Conservation (phyloP, 1,140 invertebrate species). For the Wiebesia pumilae region DNA sequence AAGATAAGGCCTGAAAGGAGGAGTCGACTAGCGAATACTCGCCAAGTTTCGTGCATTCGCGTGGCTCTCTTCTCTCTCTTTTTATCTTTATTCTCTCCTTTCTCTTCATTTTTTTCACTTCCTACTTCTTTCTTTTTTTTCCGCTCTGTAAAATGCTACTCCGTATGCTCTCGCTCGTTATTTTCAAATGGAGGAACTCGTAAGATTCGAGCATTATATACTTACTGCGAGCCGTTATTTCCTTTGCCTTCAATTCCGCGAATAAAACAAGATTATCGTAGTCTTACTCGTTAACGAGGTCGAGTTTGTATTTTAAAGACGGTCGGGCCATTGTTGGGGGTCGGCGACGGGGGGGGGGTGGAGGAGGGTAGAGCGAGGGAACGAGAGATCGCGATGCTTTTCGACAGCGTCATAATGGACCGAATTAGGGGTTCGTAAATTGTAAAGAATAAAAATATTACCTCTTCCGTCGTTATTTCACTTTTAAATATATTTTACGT, state of each 20-base stretch:
- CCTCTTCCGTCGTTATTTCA: not conserved
- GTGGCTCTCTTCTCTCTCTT: not conserved
- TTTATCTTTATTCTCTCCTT: not conserved
- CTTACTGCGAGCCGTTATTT: constrained; percentile 41
- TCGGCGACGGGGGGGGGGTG: too few relatives aligned
- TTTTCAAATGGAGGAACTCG: constrained; percentile 49
- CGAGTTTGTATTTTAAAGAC: constrained; percentile 42
- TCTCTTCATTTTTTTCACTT: not conserved
- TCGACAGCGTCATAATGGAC: not conserved
- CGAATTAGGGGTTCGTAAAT: not conserved
- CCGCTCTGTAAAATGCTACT: constrained; percentile 19
- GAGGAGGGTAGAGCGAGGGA: not conserved
- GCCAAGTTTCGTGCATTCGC: constrained; percentile 22
- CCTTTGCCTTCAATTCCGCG: constrained; percentile 45
- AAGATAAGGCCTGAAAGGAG: constrained; percentile 67
- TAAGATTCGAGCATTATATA: constrained; percentile 40
- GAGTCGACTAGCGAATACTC: constrained; percentile 49
- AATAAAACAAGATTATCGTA: constrained; percentile 46
- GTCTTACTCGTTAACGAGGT: constrained; percentile 43
- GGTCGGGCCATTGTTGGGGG: too few relatives aligned
- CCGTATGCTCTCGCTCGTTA: constrained; percentile 34
- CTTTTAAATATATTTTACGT: not conserved
- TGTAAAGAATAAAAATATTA: constrained; percentile 2
- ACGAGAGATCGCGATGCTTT: constrained; percentile 1
- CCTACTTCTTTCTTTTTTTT: constrained; percentile 16